Percentiles rank a stretch among this genome's conserved stretches.
These are phyloP conservation scores for Drosophila greeni DNA, from an alignment of 2,888 invertebrate genomes.

Conservation along the genomic window DNA sequence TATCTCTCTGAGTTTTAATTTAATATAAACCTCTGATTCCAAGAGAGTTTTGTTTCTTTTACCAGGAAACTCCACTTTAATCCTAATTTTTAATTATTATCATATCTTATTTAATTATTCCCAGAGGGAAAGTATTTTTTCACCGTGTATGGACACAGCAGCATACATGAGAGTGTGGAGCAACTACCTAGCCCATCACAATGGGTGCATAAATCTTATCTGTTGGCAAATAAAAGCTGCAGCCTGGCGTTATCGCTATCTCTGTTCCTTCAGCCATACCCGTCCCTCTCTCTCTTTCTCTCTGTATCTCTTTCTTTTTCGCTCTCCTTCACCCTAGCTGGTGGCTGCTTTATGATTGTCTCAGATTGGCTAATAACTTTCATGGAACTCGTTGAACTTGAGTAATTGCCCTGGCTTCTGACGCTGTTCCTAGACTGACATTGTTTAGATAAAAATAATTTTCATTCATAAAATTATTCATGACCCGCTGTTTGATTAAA, in stretches of 20 bases:
- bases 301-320: neutral
- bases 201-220: slow-evolving; percentile 41
- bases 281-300: neutral
- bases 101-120: neutral
- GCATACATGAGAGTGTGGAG: neutral
- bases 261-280: slow-evolving; percentile 1
- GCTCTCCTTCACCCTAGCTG: neutral
- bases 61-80: neutral
- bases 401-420: slow-evolving; percentile 34
- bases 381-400: slow-evolving; percentile 42
- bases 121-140: neutral
- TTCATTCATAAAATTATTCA: slow-evolving; percentile 42
- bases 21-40: neutral
- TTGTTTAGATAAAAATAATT: slow-evolving; percentile 40
- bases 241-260: slow-evolving; percentile 18
- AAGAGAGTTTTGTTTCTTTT: neutral
- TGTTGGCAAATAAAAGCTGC: slow-evolving; percentile 38
- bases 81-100: neutral
- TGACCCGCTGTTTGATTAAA: slow-evolving; percentile 44
- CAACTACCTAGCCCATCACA: slow-evolving; percentile 10
- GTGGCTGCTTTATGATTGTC: slow-evolving; percentile 14
- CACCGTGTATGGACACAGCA: neutral
- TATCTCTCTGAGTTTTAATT: no score
- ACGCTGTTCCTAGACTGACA: slow-evolving; percentile 14
- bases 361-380: slow-evolving; percentile 36